These are phyloP conservation scores for Creontiades dilutus DNA, from an alignment of 2,888 invertebrate species.

Conservation along the genomic window DNA sequence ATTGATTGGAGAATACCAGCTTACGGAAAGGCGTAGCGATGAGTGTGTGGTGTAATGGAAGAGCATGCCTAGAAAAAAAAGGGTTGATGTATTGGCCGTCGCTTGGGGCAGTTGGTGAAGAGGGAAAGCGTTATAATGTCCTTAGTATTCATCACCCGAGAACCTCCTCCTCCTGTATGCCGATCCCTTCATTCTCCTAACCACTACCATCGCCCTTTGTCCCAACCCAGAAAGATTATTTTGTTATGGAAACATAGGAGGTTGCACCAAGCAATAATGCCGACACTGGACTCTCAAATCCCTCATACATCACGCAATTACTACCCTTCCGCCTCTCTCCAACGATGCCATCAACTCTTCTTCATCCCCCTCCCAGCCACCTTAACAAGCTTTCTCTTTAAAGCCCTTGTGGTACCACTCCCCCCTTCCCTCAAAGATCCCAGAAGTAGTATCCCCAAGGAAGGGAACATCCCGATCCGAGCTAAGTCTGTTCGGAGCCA, in stretches of 20 bases:
- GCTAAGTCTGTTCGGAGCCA: slow-evolving; percentile 31
- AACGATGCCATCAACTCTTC: slow-evolving; percentile 22
- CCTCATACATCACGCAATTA: slow-evolving; percentile 61
- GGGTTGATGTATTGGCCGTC: slow-evolving; percentile 63
- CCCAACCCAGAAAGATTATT: slow-evolving; percentile 48
- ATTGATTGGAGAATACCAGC: not conserved
- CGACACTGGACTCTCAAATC: slow-evolving; percentile 63
- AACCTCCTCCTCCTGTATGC: slow-evolving; percentile 63
- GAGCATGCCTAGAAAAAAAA: slow-evolving; percentile 1
- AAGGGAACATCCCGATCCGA: not conserved
- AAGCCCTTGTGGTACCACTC: not conserved
- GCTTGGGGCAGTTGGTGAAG: slow-evolving; percentile 54
- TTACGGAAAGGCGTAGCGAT: not conserved
- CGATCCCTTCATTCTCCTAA: slow-evolving; percentile 5
- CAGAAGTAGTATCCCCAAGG: not conserved
- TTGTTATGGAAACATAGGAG: slow-evolving; percentile 66
- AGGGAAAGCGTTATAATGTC: slow-evolving; percentile 64
- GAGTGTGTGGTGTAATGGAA: not conserved
- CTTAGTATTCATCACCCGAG: slow-evolving; percentile 67
- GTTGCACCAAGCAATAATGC: slow-evolving; percentile 61
- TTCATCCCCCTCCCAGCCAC: not conserved
- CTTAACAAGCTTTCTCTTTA: not conserved
- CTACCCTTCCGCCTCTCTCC: not conserved
- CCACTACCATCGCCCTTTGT: not conserved
- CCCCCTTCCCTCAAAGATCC: not conserved